A percentile compares a stretch with the other conserved stretches of the same genome.
phyloP scores from a whole-genome alignment of 1,140 invertebrate species.

The Conus betulinus region DNA sequence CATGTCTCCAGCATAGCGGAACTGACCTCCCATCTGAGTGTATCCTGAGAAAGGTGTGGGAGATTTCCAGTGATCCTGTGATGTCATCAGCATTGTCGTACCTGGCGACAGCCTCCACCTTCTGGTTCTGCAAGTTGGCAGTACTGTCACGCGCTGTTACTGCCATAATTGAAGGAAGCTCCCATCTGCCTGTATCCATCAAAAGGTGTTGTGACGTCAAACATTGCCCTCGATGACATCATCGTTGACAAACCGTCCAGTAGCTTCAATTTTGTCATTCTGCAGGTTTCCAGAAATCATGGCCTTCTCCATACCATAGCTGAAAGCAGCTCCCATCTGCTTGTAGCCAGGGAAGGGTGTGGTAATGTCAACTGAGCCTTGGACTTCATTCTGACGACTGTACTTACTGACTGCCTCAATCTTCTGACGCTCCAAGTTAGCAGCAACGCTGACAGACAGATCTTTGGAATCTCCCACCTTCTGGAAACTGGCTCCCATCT shows the following conservation, averaged over 20 bases:
- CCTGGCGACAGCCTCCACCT: not conserved
- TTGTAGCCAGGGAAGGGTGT: not conserved
- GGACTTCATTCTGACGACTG: not conserved
- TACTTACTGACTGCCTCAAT: not conserved
- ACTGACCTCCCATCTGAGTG: not conserved
- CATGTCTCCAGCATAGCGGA: no score
- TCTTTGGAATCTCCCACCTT: not conserved
- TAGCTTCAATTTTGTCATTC: not conserved
- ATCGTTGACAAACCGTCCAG: not conserved
- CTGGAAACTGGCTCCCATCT: not conserved
- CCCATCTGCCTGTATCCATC: slow-evolving; percentile 18
- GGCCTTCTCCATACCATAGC: not conserved
- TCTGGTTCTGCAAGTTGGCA: not conserved
- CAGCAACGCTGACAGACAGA: not conserved
- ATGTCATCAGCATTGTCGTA: not conserved
- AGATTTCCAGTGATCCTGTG: not conserved
- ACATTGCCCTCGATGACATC: not conserved
- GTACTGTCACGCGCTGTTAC: not conserved
- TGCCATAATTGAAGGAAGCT: not conserved
- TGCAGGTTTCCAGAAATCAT: not conserved
- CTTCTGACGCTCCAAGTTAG: slow-evolving; percentile 11
- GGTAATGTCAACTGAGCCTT: not conserved
- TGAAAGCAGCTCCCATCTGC: slow-evolving; percentile 13
- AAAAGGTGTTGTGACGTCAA: slow-evolving; percentile 19
- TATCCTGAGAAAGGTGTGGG: slow-evolving; percentile 12